These are phyloP conservation scores for Elysia crispata DNA, from an alignment of 2,888 invertebrate genomes.

Conservation along the genomic window DNA sequence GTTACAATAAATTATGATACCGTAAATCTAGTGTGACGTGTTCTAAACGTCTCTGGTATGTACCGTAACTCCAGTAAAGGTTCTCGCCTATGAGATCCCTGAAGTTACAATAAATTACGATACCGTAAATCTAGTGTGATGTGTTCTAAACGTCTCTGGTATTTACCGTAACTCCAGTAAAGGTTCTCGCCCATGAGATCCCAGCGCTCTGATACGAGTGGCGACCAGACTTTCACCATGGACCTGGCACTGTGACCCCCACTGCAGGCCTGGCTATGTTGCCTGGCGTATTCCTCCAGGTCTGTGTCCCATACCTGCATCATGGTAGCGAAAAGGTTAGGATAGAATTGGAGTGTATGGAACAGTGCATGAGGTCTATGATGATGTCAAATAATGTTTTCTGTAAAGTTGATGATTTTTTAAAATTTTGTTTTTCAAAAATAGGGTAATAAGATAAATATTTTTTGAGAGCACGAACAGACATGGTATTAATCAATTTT, in stretches of 20 bases:
- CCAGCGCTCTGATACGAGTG: conserved; percentile 9
- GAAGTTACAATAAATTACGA: not conserved
- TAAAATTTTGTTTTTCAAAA: too few species aligned
- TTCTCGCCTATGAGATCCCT: not conserved
- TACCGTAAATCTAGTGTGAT: not conserved
- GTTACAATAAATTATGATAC: too few species aligned
- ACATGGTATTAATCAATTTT: too few species aligned
- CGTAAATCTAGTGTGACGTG: too few species aligned
- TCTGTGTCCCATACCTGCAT: conserved; percentile 33
- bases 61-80: not conserved
- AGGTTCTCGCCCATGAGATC: conserved; percentile 29
- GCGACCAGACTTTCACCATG: conserved; percentile 14
- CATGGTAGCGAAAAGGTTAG: not conserved
- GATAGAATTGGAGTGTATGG: not conserved
- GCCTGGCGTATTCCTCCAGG: conserved; percentile 35
- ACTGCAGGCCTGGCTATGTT: conserved; percentile 34
- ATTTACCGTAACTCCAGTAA: conserved; percentile 32
- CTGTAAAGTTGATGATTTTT: not conserved
- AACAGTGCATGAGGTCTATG: not conserved
- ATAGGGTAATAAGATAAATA: too few species aligned
- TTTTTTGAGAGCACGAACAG: too few species aligned
- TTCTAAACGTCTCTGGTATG: not conserved
- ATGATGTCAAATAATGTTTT: not conserved
- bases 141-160: not conserved
- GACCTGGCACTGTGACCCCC: conserved; percentile 36